Base-by-base conservation (phyloP, 1,140 invertebrate species). In the Choristoneura fumiferana region DNA sequence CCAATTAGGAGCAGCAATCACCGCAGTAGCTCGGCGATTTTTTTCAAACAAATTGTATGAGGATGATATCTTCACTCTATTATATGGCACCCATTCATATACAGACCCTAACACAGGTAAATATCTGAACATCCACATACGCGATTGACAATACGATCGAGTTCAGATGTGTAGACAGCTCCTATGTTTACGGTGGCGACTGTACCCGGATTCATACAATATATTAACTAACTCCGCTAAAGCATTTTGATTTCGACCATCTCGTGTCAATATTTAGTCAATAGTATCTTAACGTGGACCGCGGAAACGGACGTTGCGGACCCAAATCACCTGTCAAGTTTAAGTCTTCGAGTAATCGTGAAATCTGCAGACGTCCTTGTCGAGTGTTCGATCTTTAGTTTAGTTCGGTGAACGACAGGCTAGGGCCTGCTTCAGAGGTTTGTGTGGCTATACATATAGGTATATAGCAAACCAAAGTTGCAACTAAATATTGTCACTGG, bases 261-360 rank as follows among this genome's bases (percentile, higher is more conserved):
- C 6, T 66, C 63, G 66, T 75, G 69, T 76, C 76, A 74, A 81
- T 75, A 80, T 67, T 65, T 74, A 81, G 17, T 49, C 43, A 49
- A 49, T 49, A 49, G 43, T 49, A 49, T 49, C 45, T 64, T 60
- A 38, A 60, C 60, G 62, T 61, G 63, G 73, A 54, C 60, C 40
- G 58, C 71, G 75, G 74, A 77, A 73, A 68, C 70, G 71, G 65
- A 67, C 71, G 68, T 55, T 62, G 53, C 39, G 67, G 75, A 85
- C 82, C 82, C 79, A 82, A 82, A 85, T 85, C 82, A 85, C 69
- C 71, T 83, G 82, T 85, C 82, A 80, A 77, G 76, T 62, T 78
- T 60, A 73, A 77, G 76, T 63, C 65, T 71, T 73, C n/a, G n/a
- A n/a, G 65, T 64, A 75, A 78, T 76, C 79, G 67, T 43, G 55